Evolutionary conservation across 1,140 invertebrate genomes (phyloP), one percentile per base, ranked within the genome.

Genomic region (Diachasmimorpha longicaudata): DNA sequence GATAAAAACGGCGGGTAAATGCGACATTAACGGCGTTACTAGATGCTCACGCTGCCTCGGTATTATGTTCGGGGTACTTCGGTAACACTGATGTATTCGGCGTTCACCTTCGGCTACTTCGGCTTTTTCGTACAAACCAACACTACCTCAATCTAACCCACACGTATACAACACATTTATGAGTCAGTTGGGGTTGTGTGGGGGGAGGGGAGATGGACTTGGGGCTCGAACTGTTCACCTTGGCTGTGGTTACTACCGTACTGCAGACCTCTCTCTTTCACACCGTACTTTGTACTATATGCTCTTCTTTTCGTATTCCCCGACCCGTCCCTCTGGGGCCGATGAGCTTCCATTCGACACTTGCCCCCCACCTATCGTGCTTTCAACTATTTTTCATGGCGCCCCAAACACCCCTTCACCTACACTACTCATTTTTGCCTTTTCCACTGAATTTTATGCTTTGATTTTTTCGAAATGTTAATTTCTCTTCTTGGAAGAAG

Each of bases 1-100:
- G 73, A 55, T 67, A 75, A 70, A 79, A 78, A 80, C 76, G 69
- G 74, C 66, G 44, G 77, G 73, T 69, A 78, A 78, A 82, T 79
- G 68, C 78, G 77, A 82, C 83, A 82, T 83, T 73, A 80, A 81
- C 84, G 77, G 69, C 76, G 74, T 75, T 75, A 77, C 74, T 74
- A 25, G 66, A 77, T 77, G 77, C 77, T 76, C 78, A 70, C 74
- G 76, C 70, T 77, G 75, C 19, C 72, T 76, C 69, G 25, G 58
- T 25, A 70, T 74, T 36, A 52, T 58, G 67, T 75, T 75, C 68
- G 67, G 67, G 8, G 21, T 3, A 25, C 67, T 75, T 75, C 74
- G 74, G 80, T 79, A 74, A 25, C 46, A 81, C 77, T 79, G 66
- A 37, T n/a, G 63, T 79, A 77, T 39, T 67, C 77, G 52, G 42